Percentiles rank a stretch among this genome's conserved stretches.
Evolutionary conservation across 2,888 invertebrate species (phyloP).

Genomic region (Hirtodrosophila trivittata): DNA sequence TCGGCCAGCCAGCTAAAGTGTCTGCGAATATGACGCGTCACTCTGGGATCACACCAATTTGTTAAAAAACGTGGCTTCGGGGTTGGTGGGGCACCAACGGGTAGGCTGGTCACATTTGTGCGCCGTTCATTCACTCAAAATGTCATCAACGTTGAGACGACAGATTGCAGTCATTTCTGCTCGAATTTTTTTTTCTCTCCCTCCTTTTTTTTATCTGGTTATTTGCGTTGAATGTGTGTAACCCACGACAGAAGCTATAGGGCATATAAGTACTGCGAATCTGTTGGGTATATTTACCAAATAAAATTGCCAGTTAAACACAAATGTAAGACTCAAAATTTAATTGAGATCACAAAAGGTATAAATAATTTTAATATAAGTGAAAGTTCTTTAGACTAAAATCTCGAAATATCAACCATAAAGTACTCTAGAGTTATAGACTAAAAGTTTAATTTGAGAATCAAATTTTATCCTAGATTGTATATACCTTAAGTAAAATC

Average conservation of each 20-base stretch:
- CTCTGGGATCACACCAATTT: slow-evolving; percentile 80
- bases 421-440: too few relatives aligned
- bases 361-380: too few relatives aligned
- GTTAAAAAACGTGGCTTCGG: slow-evolving; percentile 66
- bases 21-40: slow-evolving; percentile 78
- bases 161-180: slow-evolving; percentile 79
- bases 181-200: slow-evolving; percentile 32
- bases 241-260: slow-evolving; percentile 15
- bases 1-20: slow-evolving; percentile 67
- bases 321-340: too few relatives aligned
- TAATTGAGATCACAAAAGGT: too few relatives aligned
- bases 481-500: too few relatives aligned
- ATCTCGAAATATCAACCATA: too few relatives aligned
- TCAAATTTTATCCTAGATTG: too few relatives aligned
- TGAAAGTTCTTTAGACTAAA: too few relatives aligned
- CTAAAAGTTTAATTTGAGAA: too few relatives aligned
- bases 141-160: slow-evolving; percentile 79
- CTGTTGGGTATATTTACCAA: too few relatives aligned
- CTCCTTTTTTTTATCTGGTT: slow-evolving; percentile 25
- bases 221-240: slow-evolving; percentile 31
- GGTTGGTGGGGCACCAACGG: slow-evolving; percentile 21
- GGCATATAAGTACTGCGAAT: slow-evolving; percentile 25
- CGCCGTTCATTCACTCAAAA: slow-evolving; percentile 79
- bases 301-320: too few relatives aligned
- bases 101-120: slow-evolving; percentile 69